phyloP scores from a whole-genome alignment of 2,797 vertebrate species.

The Acipenser ruthenus region DNA sequence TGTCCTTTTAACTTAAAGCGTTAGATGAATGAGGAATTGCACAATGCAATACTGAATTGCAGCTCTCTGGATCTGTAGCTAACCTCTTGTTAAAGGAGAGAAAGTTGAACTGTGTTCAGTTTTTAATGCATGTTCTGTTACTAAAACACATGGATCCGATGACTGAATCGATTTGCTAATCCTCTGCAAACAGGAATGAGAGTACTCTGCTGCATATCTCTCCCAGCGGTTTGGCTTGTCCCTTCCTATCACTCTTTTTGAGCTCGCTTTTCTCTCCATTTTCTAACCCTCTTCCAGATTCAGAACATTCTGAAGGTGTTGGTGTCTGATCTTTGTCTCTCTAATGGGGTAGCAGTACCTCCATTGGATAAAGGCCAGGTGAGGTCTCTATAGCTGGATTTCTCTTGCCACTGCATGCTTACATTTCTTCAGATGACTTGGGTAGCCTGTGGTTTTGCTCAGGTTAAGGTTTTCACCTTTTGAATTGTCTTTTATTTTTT shows the following conservation, averaged over 20 bases:
- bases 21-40: no score
- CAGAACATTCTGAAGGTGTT: constrained; percentile 93
- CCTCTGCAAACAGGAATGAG: not conserved
- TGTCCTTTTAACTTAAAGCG: no score
- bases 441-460: no score
- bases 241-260: constrained; percentile 42
- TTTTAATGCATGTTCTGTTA: no score
- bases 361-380: constrained; percentile 89
- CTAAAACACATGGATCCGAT: no score
- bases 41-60: no score
- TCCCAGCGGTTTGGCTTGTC: constrained; percentile 5
- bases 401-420: constrained; percentile 40
- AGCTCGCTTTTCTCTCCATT: constrained; percentile 42
- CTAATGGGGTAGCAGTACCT: constrained; percentile 89
- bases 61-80: not conserved
- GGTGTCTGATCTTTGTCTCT: constrained; percentile 83
- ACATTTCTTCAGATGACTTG: no score
- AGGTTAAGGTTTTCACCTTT: no score
- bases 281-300: constrained; percentile 75
- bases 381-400: constrained; percentile 56
- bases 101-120: not conserved
- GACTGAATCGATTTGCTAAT: not conserved
- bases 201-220: not conserved
- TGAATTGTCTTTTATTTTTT: no score
- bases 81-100: not conserved